A percentile compares a stretch with the other conserved stretches of the same genome.
These are phyloP conservation scores for Atrichornis clamosus DNA, from an alignment of 2,113 vertebrate genomes.

Conservation along the genomic window DNA sequence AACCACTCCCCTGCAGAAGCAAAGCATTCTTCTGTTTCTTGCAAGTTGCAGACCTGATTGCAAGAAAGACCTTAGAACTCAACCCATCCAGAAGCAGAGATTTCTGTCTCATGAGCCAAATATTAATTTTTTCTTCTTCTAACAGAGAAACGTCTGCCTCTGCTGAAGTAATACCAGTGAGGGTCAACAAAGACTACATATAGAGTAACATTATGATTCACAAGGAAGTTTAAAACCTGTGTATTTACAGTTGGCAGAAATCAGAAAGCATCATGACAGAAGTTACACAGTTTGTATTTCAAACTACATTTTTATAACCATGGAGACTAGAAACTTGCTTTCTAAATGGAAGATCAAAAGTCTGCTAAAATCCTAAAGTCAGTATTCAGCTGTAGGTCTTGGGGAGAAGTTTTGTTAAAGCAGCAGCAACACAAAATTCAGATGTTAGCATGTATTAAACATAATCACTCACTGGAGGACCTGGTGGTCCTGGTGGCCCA, in stretches of 20 bases:
- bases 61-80: not conserved
- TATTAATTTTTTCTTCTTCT: not conserved
- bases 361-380: not conserved
- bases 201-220: not conserved
- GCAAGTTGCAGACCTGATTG: not conserved
- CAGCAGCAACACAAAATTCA: not conserved
- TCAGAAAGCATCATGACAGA: not conserved
- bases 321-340: not conserved
- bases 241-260: not conserved
- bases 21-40: not conserved
- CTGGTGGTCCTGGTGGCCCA: constrained; percentile 86
- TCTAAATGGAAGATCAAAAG: not conserved
- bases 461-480: constrained; percentile 82
- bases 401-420: not conserved
- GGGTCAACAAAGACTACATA: not conserved
- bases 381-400: not conserved
- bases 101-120: not conserved
- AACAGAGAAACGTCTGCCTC: not conserved
- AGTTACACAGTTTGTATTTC: not conserved
- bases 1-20: not conserved
- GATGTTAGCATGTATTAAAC: not conserved
- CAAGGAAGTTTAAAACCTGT: not conserved
- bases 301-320: not conserved
- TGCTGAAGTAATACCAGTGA: not conserved
- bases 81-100: not conserved